Base-by-base conservation (phyloP, 2,113 vertebrate species). In the Mastomys natalensis region DNA sequence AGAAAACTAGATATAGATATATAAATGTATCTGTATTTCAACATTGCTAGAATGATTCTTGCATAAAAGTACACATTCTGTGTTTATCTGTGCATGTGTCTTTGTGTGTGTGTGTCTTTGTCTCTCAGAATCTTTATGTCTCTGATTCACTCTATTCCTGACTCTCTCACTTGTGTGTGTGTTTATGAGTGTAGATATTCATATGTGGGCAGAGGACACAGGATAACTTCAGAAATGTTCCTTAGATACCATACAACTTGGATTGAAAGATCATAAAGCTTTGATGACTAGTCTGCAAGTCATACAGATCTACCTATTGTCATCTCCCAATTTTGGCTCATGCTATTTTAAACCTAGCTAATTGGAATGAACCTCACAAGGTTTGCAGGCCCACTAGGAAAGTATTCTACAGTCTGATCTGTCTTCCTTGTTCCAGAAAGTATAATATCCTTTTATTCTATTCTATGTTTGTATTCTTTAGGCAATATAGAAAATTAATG, bases 371-470 rank as follows among this genome's bases (percentile, higher is more conserved):
- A 70, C 2, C 1, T 7, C 9, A 68, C 34, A 34, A 16, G 9
- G 31, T n/a, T 19, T 21, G 1, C 4, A 4, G 6, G 12, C 7
- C 53, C 22, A 8, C 4, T 53, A 53, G 12, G 5, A 37, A 87
- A 72, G 34, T 26, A 55, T 34, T 72, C 7, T 53, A 9, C 7
- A 53, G 34, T 40, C 21, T 73, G 11, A 15, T 45, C 0, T 53
- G 0, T 40, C 7, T 55, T 4, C 0, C 2, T 4, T 51, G 3
- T 1, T 48, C 37, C 37, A 55, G 40, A 40, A 87, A 26, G 7
- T 11, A 40, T 53, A 72, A 55, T 11, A 55, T 55, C 3, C 12
- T 72, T 72, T 40, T 53, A 53, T 40, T 88, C 48, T 70, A 17
- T 24, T 55, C 34, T 40, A 6, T 17, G 17, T 51, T 53, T 87